Evolutionary conservation across 1,140 invertebrate species (phyloP).

Genomic region (Doryteuthis pealeii): DNA sequence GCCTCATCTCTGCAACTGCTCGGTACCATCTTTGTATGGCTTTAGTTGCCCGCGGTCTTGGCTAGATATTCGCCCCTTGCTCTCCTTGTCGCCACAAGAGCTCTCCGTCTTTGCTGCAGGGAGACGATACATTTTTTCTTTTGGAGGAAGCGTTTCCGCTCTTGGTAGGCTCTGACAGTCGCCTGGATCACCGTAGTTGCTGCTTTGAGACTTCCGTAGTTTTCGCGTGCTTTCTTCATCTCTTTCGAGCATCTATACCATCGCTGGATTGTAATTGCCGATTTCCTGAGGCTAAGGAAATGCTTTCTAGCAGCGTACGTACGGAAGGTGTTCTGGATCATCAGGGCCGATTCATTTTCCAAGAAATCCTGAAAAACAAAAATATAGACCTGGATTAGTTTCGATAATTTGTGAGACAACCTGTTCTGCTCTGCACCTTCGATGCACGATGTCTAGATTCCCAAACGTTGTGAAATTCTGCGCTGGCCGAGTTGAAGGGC

Average conservation of each 20-base stretch:
- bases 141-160: constrained; percentile 22
- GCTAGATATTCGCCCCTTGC: background rate
- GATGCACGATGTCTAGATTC: too few relatives aligned
- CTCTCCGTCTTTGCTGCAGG: constrained; percentile 43
- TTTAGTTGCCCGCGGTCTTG: constrained; percentile 19
- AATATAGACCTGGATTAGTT: too few relatives aligned
- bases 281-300: background rate
- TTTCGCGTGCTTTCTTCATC: background rate
- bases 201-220: constrained; percentile 15
- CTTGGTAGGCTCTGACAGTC: constrained; percentile 23
- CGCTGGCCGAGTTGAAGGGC: too few relatives aligned
- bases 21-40: constrained; percentile 32
- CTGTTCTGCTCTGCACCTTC: too few relatives aligned
- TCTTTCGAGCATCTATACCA: constrained; percentile 15
- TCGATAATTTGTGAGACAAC: too few relatives aligned
- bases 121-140: constrained; percentile 31
- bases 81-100: constrained; percentile 13
- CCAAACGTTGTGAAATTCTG: too few relatives aligned
- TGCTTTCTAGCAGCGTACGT: too few relatives aligned
- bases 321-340: too few relatives aligned
- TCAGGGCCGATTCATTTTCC: too few relatives aligned
- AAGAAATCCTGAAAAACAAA: too few relatives aligned
- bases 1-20: constrained; percentile 13
- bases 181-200: constrained; percentile 29
- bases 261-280: constrained; percentile 24